Conservation (phyloP, 2,113 vertebrate genomes). For the Aramus guarauna region DNA sequence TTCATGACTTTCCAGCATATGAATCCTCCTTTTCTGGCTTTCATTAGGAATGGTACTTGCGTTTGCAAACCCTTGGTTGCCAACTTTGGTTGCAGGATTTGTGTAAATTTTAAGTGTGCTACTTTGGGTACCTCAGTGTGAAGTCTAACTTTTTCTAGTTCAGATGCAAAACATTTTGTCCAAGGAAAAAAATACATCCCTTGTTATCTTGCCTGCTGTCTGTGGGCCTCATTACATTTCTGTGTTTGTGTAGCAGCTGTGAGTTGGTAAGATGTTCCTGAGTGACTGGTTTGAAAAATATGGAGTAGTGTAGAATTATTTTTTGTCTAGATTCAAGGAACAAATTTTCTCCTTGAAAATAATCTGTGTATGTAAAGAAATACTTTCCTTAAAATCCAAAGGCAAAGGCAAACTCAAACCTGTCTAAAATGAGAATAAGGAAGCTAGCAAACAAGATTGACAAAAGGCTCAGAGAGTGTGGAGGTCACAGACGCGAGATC, state of each 20-base stretch:
- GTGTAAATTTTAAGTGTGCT: not conserved
- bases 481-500: not conserved
- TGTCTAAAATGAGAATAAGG: not conserved
- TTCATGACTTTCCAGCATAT: not conserved
- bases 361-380: not conserved
- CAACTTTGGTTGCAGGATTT: not conserved
- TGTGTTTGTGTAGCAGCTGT: not conserved
- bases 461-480: not conserved
- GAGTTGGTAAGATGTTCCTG: not conserved
- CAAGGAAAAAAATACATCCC: not conserved
- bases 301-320: not conserved
- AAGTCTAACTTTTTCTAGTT: not conserved
- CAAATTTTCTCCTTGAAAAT: not conserved
- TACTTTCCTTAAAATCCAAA: not conserved
- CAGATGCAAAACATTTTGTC: not conserved
- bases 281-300: not conserved
- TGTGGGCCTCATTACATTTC: not conserved
- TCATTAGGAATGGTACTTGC: not conserved
- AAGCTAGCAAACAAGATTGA: not conserved
- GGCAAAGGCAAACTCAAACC: not conserved
- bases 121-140: not conserved
- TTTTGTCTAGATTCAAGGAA: not conserved
- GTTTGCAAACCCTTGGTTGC: not conserved
- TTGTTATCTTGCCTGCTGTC: not conserved
- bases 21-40: not conserved